phyloP scores from a whole-genome alignment of 2,797 vertebrate species.

The Sebastes reedi region DNA sequence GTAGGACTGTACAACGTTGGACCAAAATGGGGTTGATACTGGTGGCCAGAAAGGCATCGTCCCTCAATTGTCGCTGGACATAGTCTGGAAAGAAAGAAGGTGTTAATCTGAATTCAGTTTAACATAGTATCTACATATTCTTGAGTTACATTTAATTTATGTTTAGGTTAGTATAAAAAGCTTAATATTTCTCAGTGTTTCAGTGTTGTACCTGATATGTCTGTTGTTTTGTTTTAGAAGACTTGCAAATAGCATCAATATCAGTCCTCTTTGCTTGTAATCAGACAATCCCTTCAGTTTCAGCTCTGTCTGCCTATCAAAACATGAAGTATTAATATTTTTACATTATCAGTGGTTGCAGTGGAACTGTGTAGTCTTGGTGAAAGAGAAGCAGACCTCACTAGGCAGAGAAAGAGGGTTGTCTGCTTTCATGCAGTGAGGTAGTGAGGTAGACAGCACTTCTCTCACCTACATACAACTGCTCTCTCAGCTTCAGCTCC shows the following conservation, averaged over 20 bases:
- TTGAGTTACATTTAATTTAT: no score
- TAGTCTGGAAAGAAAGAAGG: no score
- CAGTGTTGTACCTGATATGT: constrained; percentile 11
- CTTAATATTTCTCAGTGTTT: no score
- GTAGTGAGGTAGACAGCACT: background rate
- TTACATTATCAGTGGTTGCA: background rate
- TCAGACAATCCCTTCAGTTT: background rate
- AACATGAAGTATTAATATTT: background rate
- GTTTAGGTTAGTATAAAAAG: no score
- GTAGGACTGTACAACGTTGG: background rate
- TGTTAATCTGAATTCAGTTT: background rate
- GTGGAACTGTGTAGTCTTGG: constrained; percentile 21
- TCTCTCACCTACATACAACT: constrained; percentile 2
- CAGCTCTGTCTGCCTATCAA: constrained; percentile 12
- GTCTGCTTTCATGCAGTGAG: constrained; percentile 20
- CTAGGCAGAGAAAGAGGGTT: background rate
- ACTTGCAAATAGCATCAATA: background rate
- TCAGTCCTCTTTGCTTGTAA: background rate
- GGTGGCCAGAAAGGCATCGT: no score
- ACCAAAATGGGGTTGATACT: background rate
- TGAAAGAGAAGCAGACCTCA: constrained; percentile 29
- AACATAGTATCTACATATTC: background rate
- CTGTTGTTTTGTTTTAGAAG: constrained; percentile 17
- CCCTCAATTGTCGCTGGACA: no score
- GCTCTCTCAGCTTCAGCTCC: constrained; percentile 21